These are phyloP conservation scores for Philopedon plagiatum DNA, from an alignment of 2,888 invertebrate species.

Conservation along the genomic window DNA sequence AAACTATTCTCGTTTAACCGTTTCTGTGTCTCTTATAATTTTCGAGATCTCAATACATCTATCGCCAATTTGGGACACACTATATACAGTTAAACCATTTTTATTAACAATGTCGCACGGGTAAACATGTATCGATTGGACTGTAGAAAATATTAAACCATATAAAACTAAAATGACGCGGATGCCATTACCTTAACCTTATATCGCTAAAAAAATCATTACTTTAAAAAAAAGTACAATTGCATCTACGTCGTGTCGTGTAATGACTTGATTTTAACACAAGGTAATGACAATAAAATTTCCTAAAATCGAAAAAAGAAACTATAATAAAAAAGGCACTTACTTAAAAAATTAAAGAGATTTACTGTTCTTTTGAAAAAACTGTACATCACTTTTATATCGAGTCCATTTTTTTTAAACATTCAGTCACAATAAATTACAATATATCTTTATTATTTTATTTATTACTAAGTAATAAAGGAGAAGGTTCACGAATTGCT, in stretches of 20 bases:
- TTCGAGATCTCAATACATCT: too few relatives aligned
- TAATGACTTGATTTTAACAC: neutral
- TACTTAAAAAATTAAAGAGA: conserved; percentile 61
- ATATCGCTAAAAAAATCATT: neutral
- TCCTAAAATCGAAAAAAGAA: neutral
- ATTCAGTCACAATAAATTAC: conserved; percentile 61
- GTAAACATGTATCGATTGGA: too few relatives aligned
- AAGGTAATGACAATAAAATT: conserved; percentile 5
- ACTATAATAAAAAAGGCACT: conserved; percentile 62
- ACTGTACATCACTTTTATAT: conserved; percentile 62
- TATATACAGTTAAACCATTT: too few relatives aligned
- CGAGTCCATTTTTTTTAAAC: conserved; percentile 60
- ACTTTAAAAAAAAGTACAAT: neutral
- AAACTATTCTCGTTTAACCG: too few relatives aligned
- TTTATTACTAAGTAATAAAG: conserved; percentile 32
- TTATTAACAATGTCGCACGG: too few relatives aligned
- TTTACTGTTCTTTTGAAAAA: conserved; percentile 54
- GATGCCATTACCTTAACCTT: neutral
- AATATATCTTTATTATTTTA: conserved; percentile 21
- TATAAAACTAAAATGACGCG: too few relatives aligned
- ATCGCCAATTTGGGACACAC: too few relatives aligned
- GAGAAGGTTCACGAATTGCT: conserved; percentile 68
- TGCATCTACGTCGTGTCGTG: neutral
- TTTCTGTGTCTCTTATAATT: too few relatives aligned
- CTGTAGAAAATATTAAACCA: too few relatives aligned